A percentile compares a stretch with the other conserved stretches of the same genome.
Evolutionary conservation across 2,888 invertebrate species (phyloP).

Genomic region (Bombylius discolor): DNA sequence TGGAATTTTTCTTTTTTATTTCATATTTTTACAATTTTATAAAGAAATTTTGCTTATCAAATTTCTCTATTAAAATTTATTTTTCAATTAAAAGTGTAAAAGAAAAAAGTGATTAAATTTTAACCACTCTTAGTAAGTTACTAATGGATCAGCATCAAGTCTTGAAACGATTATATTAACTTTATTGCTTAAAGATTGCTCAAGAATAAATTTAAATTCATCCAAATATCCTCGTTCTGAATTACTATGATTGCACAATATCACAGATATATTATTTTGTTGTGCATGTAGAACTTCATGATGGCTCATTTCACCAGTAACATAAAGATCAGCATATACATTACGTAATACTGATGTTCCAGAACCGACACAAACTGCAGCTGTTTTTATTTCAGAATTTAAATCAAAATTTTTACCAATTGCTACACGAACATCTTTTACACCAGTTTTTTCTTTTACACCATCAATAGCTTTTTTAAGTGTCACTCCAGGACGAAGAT

Average conservation of each 20-base stretch:
- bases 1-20: too few species aligned
- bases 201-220: constrained; percentile 40
- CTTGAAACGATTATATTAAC: constrained; percentile 51
- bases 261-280: constrained; percentile 63
- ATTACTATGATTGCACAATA: constrained; percentile 86
- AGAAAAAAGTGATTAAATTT: background rate
- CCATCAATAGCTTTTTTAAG: constrained; percentile 48
- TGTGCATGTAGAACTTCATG: constrained; percentile 82
- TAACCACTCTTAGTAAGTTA: constrained; percentile 38
- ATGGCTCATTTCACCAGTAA: constrained; percentile 92
- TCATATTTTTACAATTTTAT: too few species aligned
- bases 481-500: constrained; percentile 39
- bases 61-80: too few species aligned
- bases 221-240: constrained; percentile 80
- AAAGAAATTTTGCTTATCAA: too few species aligned
- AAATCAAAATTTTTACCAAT: constrained; percentile 36
- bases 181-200: constrained; percentile 20
- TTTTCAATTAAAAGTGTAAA: too few species aligned
- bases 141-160: constrained; percentile 64
- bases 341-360: constrained; percentile 65
- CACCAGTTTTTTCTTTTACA: constrained; percentile 56
- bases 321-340: constrained; percentile 60
- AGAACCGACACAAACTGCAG: constrained; percentile 85
- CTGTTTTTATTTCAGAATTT: constrained; percentile 42
- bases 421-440: constrained; percentile 61